Evolutionary conservation across 2,113 vertebrate species (phyloP), one percentile per base, ranked within the genome.

Genomic region (Psittacula cyanocephala): DNA sequence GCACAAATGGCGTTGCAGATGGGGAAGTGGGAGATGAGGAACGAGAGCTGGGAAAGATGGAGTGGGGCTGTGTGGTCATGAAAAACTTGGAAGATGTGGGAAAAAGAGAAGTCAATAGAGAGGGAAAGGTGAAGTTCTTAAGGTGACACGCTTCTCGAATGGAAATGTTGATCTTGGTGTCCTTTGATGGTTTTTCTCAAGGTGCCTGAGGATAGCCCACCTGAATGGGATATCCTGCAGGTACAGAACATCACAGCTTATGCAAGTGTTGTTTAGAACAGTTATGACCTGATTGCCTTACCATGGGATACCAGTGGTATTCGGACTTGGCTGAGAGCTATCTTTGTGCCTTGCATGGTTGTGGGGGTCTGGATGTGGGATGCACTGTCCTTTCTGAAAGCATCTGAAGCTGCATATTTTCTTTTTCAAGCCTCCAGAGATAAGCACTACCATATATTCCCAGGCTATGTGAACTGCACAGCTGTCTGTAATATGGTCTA

Each of bases 11-110:
- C 9, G 10, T 62, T 96, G 88, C 93, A 95, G 86, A 96, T 92
- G 93, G 93, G 23, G 35, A 84, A 91, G 90, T 93, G 88, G 88
- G 93, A 92, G 93, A 94, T 83, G 72, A 94, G 60, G 91, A 95
- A 63, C 1, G 2, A 64, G 86, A 90, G 33, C 59, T 70, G 67
- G 70, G 53, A 65, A 82, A 85, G 41, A 75, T 44, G 64, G 79
- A 69, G 18, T 24, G n/a, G 43, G 43, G 46, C 65, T 90, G 24
- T 47, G 86, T 88, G 92, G 91, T 76, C 92, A 62, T 78, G 52
- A 75, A 78, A 75, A 88, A 8, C 37, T 71, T 91, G 80, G 82
- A 31, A 82, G 70, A 44, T 52, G 29, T 41, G 24, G 60, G 50
- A 59, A 94, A 77, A 63, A 17, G 37, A 71, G 23, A 78, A 86